Evolutionary conservation across 2,113 vertebrate genomes (phyloP).

Genomic region (Guaruba guarouba): DNA sequence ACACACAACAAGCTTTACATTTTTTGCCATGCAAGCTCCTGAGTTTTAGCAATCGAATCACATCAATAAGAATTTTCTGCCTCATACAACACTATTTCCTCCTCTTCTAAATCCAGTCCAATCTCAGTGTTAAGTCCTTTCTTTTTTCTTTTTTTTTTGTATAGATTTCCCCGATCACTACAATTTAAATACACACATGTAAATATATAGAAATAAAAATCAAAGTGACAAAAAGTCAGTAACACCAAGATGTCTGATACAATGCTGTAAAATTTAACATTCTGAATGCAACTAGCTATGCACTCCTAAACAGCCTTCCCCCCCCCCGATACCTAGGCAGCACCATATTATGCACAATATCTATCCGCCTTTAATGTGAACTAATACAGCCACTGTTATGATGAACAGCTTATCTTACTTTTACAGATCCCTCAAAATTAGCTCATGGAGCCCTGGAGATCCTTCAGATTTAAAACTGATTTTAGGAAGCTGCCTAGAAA

Average conservation of each 20-base stretch:
- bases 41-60: background rate
- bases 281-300: background rate
- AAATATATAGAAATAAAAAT: background rate
- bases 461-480: background rate
- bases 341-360: background rate
- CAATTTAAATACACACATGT: rapidly evolving
- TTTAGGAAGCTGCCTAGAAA: background rate
- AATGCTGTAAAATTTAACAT: background rate
- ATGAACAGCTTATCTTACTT: background rate
- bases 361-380: background rate
- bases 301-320: background rate
- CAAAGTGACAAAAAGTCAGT: background rate
- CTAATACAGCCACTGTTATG: background rate
- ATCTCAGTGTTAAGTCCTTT: background rate
- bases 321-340: no score
- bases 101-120: background rate
- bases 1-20: background rate
- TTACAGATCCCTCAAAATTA: background rate
- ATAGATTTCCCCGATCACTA: background rate
- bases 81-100: background rate
- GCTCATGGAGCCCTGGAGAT: background rate
- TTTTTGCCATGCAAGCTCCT: background rate
- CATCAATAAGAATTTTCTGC: background rate
- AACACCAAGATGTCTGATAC: background rate
- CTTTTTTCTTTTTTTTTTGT: background rate